Percentiles rank a stretch among this genome's conserved stretches.
phyloP scores from a whole-genome alignment of 1,140 invertebrate genomes.

The Ostrea denselamellosa region DNA sequence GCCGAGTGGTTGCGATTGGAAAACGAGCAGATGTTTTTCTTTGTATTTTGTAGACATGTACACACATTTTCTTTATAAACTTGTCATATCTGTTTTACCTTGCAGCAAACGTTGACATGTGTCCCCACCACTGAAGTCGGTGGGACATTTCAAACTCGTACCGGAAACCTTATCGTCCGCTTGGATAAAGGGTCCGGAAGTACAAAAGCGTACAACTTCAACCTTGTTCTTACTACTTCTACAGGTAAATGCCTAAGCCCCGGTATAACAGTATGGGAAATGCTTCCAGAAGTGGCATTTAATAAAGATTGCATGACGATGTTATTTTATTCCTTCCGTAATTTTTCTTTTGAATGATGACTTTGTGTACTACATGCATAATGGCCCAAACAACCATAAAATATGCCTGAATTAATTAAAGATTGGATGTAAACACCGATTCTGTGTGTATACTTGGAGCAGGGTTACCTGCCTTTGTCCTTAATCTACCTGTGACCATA shows the following conservation, averaged over 20 bases:
- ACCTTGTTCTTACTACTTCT: constrained; percentile 3
- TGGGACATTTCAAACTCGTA: neutral
- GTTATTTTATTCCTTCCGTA: too few species aligned
- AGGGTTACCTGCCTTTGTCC: neutral
- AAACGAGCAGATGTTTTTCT: too few species aligned
- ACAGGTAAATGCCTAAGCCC: neutral
- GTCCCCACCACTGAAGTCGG: neutral
- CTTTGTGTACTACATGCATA: too few species aligned
- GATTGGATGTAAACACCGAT: too few species aligned
- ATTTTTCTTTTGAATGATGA: too few species aligned
- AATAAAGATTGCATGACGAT: too few species aligned
- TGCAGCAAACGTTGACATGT: neutral
- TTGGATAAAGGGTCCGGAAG: constrained; percentile 30
- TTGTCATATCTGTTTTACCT: neutral
- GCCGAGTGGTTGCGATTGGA: too few species aligned
- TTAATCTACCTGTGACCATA: constrained; percentile 13
- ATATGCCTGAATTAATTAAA: too few species aligned
- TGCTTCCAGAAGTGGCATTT: too few species aligned
- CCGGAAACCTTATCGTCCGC: constrained; percentile 29
- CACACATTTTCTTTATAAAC: neutral
- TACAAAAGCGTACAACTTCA: constrained; percentile 16
- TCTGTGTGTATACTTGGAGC: neutral
- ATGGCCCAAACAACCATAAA: too few species aligned
- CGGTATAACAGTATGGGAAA: neutral
- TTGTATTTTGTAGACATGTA: neutral